phyloP scores from a whole-genome alignment of 1,140 invertebrate genomes.

The Bombus haemorrhoidalis region DNA sequence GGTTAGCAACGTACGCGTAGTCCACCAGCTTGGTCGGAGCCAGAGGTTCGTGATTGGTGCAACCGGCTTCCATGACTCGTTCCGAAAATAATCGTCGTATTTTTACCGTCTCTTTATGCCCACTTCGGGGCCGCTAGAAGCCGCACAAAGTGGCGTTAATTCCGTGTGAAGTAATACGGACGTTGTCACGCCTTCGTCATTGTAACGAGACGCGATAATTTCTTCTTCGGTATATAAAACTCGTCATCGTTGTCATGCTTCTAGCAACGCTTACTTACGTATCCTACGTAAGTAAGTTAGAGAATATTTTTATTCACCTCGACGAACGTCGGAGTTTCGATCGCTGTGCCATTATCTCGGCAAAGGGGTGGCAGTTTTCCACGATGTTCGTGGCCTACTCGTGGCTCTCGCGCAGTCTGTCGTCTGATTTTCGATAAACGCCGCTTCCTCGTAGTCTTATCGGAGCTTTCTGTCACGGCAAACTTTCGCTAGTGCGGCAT shows the following conservation, averaged over 20 bases:
- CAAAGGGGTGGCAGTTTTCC: neutral
- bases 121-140: slow-evolving; percentile 61
- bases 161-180: slow-evolving; percentile 34
- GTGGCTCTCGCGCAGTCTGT: neutral
- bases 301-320: no score
- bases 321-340: neutral
- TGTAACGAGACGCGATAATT: slow-evolving; percentile 6
- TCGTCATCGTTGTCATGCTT: neutral
- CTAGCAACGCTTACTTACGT: neutral
- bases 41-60: slow-evolving; percentile 52
- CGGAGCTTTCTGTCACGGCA: slow-evolving; percentile 15
- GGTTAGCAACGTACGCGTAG: neutral
- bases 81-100: slow-evolving; percentile 78
- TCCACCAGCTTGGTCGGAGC: neutral
- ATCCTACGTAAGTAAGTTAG: neutral
- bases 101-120: slow-evolving; percentile 75
- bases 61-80: slow-evolving; percentile 60
- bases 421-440: slow-evolving; percentile 45
- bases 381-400: neutral
- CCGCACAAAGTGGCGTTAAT: slow-evolving; percentile 69
- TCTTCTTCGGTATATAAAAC: neutral
- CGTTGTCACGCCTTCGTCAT: slow-evolving; percentile 25
- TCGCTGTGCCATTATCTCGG: neutral
- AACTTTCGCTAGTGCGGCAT: slow-evolving; percentile 37
- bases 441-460: slow-evolving; percentile 30